These are phyloP conservation scores for Syritta pipiens DNA, from an alignment of 2,888 invertebrate genomes.

Conservation along the genomic window DNA sequence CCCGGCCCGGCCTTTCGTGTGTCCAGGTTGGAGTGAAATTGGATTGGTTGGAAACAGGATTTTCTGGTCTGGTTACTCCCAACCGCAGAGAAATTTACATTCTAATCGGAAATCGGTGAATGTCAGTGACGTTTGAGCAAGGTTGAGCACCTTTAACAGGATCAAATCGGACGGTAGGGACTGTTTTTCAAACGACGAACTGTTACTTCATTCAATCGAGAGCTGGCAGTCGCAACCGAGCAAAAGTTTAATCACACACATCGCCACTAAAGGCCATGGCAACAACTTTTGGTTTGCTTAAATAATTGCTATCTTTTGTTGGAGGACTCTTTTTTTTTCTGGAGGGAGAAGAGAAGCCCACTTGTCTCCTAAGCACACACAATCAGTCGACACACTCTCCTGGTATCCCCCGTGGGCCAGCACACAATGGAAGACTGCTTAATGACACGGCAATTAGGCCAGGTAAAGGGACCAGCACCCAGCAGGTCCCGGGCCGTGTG, in stretches of 20 bases:
- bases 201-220: conserved; percentile 45
- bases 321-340: conserved; percentile 16
- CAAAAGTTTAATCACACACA: conserved; percentile 57
- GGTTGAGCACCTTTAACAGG: conserved; percentile 54
- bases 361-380: conserved; percentile 52
- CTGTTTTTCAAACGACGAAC: conserved; percentile 8
- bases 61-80: conserved; percentile 61
- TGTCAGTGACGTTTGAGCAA: conserved; percentile 64
- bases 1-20: conserved; percentile 5
- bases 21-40: conserved; percentile 38
- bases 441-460: conserved; percentile 64
- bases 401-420: conserved; percentile 33
- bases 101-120: conserved; percentile 66
- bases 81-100: conserved; percentile 66
- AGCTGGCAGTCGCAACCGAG: conserved; percentile 50
- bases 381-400: conserved; percentile 21
- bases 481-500: conserved; percentile 1
- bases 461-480: conserved; percentile 48
- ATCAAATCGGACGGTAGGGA: conserved; percentile 3
- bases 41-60: conserved; percentile 59
- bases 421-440: conserved; percentile 61
- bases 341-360: conserved; percentile 10
- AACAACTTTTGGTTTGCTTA: conserved; percentile 45
- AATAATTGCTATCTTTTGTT: conserved; percentile 57
- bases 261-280: conserved; percentile 2